These are phyloP conservation scores for Hydra vulgaris DNA, from an alignment of 30 jellyfish, hydroid and myxozoan genomes.

Conservation along the genomic window DNA sequence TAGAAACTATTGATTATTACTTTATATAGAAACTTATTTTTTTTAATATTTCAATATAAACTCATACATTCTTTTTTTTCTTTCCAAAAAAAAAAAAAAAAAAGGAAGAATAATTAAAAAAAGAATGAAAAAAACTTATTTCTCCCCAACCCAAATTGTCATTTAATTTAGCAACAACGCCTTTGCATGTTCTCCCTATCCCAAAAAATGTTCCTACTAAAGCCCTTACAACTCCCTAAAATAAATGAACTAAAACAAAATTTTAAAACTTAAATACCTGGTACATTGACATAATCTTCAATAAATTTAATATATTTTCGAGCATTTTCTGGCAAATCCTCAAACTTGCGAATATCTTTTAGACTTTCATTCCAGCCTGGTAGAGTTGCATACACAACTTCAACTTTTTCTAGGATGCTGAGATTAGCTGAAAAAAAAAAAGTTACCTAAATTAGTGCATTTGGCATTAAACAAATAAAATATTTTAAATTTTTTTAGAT, in stretches of 20 bases:
- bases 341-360: conserved; percentile 52
- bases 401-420: conserved; percentile 54
- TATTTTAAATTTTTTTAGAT: not conserved
- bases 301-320: conserved; percentile 43
- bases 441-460: not conserved
- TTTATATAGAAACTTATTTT: no score
- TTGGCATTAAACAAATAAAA: not conserved
- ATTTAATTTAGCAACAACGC: no score
- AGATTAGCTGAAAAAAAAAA: conserved; percentile 70
- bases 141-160: no score
- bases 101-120: no score
- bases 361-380: conserved; percentile 97
- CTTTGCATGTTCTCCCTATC: no score
- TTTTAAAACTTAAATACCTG: conserved; percentile 35
- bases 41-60: no score
- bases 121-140: no score
- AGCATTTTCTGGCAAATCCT: conserved; percentile 80
- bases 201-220: no score
- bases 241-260: not conserved
- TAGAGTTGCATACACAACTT: conserved; percentile 80
- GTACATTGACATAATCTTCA: conserved; percentile 59
- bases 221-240: not conserved
- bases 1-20: no score
- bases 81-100: no score
- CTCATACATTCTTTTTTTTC: no score